These are phyloP conservation scores for Volucella bombylans DNA, from an alignment of 2,888 invertebrate species.

Conservation along the genomic window DNA sequence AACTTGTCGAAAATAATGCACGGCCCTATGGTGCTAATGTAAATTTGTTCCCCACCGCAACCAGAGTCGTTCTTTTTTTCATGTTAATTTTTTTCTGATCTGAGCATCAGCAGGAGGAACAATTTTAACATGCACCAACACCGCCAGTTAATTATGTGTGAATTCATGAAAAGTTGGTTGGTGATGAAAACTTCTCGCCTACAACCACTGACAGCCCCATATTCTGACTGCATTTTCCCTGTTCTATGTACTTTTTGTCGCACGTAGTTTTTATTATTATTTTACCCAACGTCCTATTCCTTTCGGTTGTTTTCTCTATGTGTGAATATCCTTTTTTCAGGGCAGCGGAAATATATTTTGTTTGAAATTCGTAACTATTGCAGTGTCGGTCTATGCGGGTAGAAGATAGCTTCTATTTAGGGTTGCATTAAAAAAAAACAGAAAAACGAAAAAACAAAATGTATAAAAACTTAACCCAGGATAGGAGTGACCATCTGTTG, in stretches of 20 bases:
- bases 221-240: constrained; percentile 36
- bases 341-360: constrained; percentile 52
- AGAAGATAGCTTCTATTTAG: constrained; percentile 33
- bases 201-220: constrained; percentile 62
- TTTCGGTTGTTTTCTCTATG: constrained; percentile 45
- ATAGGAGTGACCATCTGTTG: constrained; percentile 70
- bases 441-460: constrained; percentile 25
- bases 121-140: constrained; percentile 58
- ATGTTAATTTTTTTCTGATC: constrained; percentile 37
- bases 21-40: constrained; percentile 40
- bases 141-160: constrained; percentile 72
- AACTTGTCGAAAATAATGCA: constrained; percentile 19
- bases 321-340: constrained; percentile 44
- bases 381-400: constrained; percentile 16
- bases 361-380: constrained; percentile 54
- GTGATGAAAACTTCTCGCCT: constrained; percentile 54
- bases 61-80: not conserved
- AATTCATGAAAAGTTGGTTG: constrained; percentile 69
- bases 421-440: constrained; percentile 37
- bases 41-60: constrained; percentile 40
- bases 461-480: constrained; percentile 52
- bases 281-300: constrained; percentile 32
- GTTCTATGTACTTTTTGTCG: constrained; percentile 20
- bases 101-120: constrained; percentile 41
- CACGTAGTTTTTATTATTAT: not conserved